Conservation (phyloP, 2,113 vertebrate genomes). For the Myocastor coypus region DNA sequence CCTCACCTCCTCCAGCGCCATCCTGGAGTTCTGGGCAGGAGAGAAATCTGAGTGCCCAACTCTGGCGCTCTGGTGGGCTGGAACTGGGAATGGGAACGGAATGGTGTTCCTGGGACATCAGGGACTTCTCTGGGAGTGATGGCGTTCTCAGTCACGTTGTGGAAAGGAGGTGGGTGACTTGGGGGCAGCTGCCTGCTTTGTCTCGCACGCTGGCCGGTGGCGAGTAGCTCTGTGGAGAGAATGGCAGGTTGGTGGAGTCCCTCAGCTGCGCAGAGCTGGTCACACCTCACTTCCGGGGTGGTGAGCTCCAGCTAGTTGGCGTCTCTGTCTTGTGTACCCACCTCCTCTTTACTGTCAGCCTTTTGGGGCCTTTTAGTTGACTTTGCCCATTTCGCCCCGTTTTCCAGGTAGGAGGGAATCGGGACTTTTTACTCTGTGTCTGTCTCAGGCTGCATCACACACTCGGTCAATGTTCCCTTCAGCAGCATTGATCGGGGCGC, state of each 20-base stretch:
- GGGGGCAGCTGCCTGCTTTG: background rate
- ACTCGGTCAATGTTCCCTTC: background rate
- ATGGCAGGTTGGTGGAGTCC: background rate
- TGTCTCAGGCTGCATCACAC: background rate
- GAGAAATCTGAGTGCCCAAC: background rate
- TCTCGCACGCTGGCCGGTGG: background rate
- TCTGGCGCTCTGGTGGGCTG: background rate
- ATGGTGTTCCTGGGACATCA: background rate
- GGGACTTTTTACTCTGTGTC: background rate
- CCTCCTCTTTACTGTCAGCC: background rate
- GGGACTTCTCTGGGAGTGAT: background rate
- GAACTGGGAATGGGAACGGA: background rate
- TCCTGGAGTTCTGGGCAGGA: background rate
- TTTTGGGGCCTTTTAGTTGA: background rate
- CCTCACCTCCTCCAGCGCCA: background rate
- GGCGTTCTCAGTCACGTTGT: background rate
- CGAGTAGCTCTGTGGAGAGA: background rate
- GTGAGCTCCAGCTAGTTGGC: background rate
- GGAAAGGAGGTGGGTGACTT: background rate
- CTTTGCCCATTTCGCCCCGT: too few species aligned
- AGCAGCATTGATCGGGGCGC: background rate
- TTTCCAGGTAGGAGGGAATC: background rate
- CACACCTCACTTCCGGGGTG: background rate
- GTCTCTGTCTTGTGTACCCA: background rate
- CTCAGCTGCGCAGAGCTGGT: background rate